Conservation (phyloP, 2,113 vertebrate species). For the Stigmatopora nigra region DNA sequence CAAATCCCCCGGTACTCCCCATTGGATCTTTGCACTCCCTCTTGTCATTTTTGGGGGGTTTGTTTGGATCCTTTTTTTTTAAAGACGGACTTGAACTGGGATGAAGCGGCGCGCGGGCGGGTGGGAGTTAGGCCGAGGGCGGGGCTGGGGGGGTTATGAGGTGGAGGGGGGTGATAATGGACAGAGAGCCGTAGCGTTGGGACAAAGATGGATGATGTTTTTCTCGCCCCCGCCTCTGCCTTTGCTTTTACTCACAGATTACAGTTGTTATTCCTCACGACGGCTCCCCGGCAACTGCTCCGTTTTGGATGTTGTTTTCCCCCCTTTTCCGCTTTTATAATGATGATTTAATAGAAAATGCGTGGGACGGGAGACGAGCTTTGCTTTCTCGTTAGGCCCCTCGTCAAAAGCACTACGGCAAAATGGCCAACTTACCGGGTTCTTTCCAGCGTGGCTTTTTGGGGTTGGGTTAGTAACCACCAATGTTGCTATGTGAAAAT, state of each 20-base stretch:
- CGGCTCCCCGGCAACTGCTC: conserved; percentile 8
- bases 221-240: conserved; percentile 50
- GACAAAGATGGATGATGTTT: conserved; percentile 67
- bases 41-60: conserved; percentile 38
- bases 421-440: too few relatives aligned
- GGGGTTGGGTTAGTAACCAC: too few relatives aligned
- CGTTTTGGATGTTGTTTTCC: background rate
- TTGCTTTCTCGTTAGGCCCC: background rate
- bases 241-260: conserved; percentile 42
- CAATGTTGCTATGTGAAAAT: too few relatives aligned
- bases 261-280: conserved; percentile 17
- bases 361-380: conserved; percentile 25
- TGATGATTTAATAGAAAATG: conserved; percentile 20
- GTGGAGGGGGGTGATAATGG: conserved; percentile 58
- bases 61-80: conserved; percentile 36
- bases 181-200: conserved; percentile 48
- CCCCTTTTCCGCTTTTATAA: background rate
- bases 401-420: background rate
- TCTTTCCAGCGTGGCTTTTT: too few relatives aligned
- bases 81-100: conserved; percentile 40
- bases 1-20: conserved; percentile 26
- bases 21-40: conserved; percentile 47
- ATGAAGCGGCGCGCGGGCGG: conserved; percentile 20
- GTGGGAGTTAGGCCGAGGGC: conserved; percentile 7
- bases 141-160: conserved; percentile 44